Evolutionary conservation across 2,888 invertebrate species (phyloP), one percentile per base, ranked within the genome.

Genomic region (Brachypalpus laphriformis): DNA sequence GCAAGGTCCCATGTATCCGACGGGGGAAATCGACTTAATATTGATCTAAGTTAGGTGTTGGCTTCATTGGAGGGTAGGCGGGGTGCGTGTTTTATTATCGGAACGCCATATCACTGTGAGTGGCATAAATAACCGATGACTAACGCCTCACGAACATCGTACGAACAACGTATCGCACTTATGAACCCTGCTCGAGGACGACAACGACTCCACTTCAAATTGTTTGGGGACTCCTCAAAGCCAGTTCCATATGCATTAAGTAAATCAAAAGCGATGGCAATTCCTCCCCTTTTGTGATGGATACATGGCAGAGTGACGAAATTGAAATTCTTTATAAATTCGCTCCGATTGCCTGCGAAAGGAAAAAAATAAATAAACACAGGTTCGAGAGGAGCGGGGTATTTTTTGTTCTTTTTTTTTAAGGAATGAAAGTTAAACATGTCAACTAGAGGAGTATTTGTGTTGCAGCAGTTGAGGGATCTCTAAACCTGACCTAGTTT

Each of bases 401-500:
- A 25, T 54, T 51, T 16, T 25, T 9, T 16, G 40, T 40, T 51
- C 42, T 31, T 49, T 40, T 82, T 66, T 61, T 72, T 51, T 31
- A 45, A 54, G 16, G 68, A 61, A 40, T 31, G 18, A 22, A 80
- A 78, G 63, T 57, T 65, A 40, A 78, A 75, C 80, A 70, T 78
- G 80, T 83, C 83, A 83, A 74, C 49, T 57, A 61, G 63, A 74
- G 45, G 56, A 49, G 45, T 74, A 76, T 80, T 80, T 70, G 70
- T 83, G 56, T 68, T 83, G 80, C 49, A 40, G 3, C 57, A 9
- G 70, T 70, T 63, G 49, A 70, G 80, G 83, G 83, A 68, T 70
- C 63, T 74, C 51, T 83, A 75, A 83, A 80, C 74, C 83, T 80
- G 74, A 74, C 83, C 83, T 56, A 80, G 68, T 80, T 83, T 51